These are phyloP conservation scores for Caenorhabditis sp. DNA, from an alignment of 2,888 invertebrate species.

Conservation along the genomic window DNA sequence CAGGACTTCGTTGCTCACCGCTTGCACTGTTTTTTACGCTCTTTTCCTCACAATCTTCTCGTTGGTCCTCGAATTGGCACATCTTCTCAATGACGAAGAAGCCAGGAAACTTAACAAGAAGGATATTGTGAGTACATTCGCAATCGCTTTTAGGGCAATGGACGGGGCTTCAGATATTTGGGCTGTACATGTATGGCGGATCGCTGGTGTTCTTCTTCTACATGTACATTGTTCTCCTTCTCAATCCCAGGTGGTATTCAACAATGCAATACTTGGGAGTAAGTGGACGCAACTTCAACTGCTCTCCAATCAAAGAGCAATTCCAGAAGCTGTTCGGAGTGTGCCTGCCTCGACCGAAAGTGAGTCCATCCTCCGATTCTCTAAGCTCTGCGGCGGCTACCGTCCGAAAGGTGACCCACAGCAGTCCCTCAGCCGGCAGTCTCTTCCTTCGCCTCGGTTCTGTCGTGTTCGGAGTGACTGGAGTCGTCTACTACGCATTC, in stretches of 20 bases:
- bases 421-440: conserved; percentile 75
- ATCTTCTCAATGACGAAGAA: conserved; percentile 70
- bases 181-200: conserved; percentile 75
- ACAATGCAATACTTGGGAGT: conserved; percentile 54
- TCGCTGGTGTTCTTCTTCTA: conserved; percentile 73
- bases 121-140: conserved; percentile 66
- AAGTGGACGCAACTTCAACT: not conserved
- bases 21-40: conserved; percentile 71
- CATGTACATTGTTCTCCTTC: conserved; percentile 73
- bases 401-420: conserved; percentile 72
- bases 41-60: conserved; percentile 74
- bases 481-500: conserved; percentile 76
- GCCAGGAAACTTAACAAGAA: conserved; percentile 67
- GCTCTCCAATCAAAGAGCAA: no score
- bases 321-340: conserved; percentile 42
- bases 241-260: conserved; percentile 73
- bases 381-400: conserved; percentile 68
- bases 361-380: conserved; percentile 57
- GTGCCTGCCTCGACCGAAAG: conserved; percentile 23
- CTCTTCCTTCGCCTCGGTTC: conserved; percentile 74
- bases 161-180: conserved; percentile 76
- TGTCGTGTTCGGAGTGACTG: conserved; percentile 77
- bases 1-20: conserved; percentile 71
- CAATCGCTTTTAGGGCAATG: no score
- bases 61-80: conserved; percentile 74